Evolutionary conservation across 2,113 vertebrate genomes (phyloP), one percentile per base, ranked within the genome.

Genomic region (Zapus hudsonius): DNA sequence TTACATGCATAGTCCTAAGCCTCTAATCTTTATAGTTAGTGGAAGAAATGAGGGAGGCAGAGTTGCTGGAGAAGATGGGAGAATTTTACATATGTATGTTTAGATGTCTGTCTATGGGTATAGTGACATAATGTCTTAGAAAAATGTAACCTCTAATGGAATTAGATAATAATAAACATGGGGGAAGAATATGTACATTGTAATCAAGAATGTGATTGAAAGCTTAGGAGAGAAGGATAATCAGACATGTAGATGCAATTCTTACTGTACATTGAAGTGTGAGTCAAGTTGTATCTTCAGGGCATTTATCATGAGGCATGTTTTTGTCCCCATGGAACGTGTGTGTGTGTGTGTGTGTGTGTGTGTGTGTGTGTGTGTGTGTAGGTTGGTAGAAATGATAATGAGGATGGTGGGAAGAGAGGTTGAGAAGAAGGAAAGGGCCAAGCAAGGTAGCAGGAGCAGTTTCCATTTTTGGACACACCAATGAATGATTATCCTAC

Each of bases 121-220:
- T 36, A 55, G 31, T 84, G 64, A 91, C 44, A 84, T 44, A 84
- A 69, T 8, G 81, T 89, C 47, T 64, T 86, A 90, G 93, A 88
- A 86, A 81, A 63, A 74, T 59, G 47, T 80, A 87, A 93, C 91
- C 52, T 73, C 82, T 52, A 66, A 25, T 74, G 67, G 72, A 91
- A 92, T 86, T 70, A 81, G 89, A 75, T 61, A 82, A 66, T 90
- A 80, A 80, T 87, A 89, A 95, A 87, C 83, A 84, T 61, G 61
- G 87, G 87, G 33, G 38, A 52, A 55, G 70, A 8, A 70, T 96
- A 96, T 97, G 96, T 97, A 97, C 97, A 96, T 95, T 95, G n/a
- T 86, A 95, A 95, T 96, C 69, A 83, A 91, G 72, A 95, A 96
- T 94, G 87, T 94, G 95, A 84, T 88, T 95, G 93, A 73, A 96